These are phyloP conservation scores for Lamprologus sp. DNA, from an alignment of 2,113 vertebrate genomes.

Conservation along the genomic window DNA sequence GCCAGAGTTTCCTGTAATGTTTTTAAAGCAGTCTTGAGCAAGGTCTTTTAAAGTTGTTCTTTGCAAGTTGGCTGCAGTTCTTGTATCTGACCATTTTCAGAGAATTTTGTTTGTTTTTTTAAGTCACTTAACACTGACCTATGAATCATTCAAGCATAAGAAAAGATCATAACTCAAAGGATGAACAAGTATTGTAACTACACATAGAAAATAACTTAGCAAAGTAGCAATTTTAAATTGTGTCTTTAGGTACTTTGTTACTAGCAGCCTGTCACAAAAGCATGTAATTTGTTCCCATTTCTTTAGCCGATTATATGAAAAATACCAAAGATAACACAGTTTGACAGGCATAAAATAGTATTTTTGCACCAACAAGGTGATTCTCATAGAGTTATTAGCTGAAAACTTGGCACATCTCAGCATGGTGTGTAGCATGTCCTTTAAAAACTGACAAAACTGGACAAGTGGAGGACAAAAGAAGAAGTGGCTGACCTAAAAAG, in stretches of 20 bases:
- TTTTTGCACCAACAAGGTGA: neutral
- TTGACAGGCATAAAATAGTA: neutral
- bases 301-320: neutral
- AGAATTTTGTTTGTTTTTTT: neutral
- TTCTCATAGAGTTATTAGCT: neutral
- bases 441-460: neutral
- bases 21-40: neutral
- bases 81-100: neutral
- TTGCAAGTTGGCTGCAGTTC: neutral
- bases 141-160: neutral
- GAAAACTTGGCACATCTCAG: neutral
- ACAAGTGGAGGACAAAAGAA: neutral
- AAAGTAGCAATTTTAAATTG: neutral
- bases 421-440: neutral
- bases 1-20: neutral
- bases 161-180: neutral
- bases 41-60: neutral
- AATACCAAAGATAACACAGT: neutral
- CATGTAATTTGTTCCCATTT: neutral
- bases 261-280: neutral
- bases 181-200: neutral
- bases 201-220: neutral
- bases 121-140: neutral
- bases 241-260: neutral
- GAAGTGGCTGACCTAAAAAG: neutral